Percentiles rank a stretch among this genome's conserved stretches.
Evolutionary conservation across 53 echinoderm and acorn worm genomes (phyloP).

Genomic region (Echinometra lucunter): DNA sequence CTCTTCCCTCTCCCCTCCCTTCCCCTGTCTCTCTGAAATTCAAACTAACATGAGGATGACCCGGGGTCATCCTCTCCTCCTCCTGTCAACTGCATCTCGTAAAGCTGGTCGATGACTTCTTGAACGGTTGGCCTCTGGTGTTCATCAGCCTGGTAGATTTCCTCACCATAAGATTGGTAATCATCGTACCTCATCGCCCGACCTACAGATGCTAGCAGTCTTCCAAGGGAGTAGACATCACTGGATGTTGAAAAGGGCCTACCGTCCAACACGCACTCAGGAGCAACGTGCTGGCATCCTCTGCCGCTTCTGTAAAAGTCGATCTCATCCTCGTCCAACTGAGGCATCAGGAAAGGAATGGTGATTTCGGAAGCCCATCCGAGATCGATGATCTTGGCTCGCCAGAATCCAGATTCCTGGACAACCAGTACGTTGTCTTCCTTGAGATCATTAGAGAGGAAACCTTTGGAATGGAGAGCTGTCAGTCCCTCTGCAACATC

Average conservation of each 20-base stretch:
- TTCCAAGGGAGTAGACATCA: conserved; percentile 59
- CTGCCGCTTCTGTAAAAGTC: not conserved
- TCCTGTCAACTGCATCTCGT: not conserved
- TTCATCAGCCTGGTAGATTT: conserved; percentile 4
- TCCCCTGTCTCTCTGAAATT: too few relatives aligned
- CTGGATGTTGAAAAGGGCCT: conserved; percentile 25
- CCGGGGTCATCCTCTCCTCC: not conserved
- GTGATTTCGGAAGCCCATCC: conserved; percentile 36
- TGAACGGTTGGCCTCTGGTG: conserved; percentile 31
- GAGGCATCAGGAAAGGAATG: not conserved
- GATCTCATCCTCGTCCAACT: conserved; percentile 15
- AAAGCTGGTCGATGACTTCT: conserved; percentile 16
- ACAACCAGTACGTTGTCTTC: conserved; percentile 39
- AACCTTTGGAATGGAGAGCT: conserved; percentile 6
- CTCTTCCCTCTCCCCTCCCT: too few relatives aligned
- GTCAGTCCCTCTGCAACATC: conserved; percentile 49
- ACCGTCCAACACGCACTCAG: conserved; percentile 51
- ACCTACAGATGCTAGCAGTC: conserved; percentile 17
- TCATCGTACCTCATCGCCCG: conserved; percentile 6
- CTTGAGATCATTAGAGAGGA: conserved; percentile 43
- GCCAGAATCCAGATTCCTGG: not conserved
- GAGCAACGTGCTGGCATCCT: conserved; percentile 12
- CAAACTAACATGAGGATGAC: conserved; percentile 36
- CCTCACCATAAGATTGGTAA: conserved; percentile 6
- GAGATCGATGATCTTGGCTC: conserved; percentile 51